Conservation (phyloP, 2,888 invertebrate genomes). For the Elaeidobius kamerunicus region DNA sequence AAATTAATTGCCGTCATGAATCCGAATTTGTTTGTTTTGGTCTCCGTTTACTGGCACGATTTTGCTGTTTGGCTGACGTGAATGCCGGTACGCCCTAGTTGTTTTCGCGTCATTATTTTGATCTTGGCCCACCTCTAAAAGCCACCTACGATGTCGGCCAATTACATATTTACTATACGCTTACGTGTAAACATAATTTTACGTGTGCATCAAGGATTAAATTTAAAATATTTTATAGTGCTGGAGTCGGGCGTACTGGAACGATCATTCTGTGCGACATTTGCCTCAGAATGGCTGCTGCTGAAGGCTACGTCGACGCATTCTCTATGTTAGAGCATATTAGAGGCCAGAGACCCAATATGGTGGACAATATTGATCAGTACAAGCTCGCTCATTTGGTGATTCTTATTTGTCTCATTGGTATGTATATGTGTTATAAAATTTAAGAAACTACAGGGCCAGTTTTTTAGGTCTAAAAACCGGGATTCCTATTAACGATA, state of each 20-base stretch:
- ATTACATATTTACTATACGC: no score
- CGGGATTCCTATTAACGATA: constrained; percentile 44
- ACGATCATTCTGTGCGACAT: constrained; percentile 59
- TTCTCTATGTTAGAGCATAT: constrained; percentile 41
- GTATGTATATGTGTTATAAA: constrained; percentile 29
- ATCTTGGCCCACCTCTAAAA: no score
- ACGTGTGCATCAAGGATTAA: no score
- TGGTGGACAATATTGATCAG: constrained; percentile 50
- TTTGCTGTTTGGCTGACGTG: no score
- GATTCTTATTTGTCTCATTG: constrained; percentile 48
- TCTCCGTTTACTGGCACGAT: no score
- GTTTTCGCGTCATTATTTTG: no score
- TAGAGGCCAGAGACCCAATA: constrained; percentile 45
- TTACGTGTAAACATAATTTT: no score
- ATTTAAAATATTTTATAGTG: constrained; percentile 51
- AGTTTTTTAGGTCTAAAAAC: constrained; percentile 39
- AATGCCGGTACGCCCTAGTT: no score
- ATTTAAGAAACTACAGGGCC: background rate
- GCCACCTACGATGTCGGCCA: no score
- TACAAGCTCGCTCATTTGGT: constrained; percentile 51
- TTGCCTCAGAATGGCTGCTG: constrained; percentile 51
- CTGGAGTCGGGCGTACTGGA: constrained; percentile 61
- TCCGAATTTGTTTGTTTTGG: no score
- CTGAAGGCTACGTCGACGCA: constrained; percentile 46
- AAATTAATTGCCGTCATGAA: no score